Percentiles rank a stretch among this genome's conserved stretches.
Evolutionary conservation across 2,113 vertebrate species (phyloP).

Genomic region (Macroglossus sobrinus): DNA sequence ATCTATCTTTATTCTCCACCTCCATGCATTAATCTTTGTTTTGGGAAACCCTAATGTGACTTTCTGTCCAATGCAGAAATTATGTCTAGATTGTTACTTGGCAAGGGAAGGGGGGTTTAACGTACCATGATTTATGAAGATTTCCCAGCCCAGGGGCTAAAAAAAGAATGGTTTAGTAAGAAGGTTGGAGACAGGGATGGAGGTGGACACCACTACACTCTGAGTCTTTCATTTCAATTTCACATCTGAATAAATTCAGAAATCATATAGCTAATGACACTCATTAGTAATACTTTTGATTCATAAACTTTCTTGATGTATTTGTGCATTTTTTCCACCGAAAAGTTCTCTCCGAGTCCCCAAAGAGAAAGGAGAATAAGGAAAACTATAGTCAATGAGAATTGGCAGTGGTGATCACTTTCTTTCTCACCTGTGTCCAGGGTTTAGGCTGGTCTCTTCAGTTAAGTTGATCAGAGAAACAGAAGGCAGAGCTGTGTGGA

Average conservation of each 20-base stretch:
- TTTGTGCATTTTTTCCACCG: neutral
- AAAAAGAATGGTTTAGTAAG: neutral
- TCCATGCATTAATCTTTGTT: neutral
- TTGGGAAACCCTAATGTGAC: neutral
- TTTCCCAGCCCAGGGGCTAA: neutral
- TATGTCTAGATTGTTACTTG: neutral
- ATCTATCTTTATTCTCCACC: neutral
- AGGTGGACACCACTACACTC: rapidly evolving
- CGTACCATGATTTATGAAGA: neutral
- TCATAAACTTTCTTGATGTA: neutral
- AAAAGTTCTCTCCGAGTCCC: neutral
- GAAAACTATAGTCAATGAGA: neutral
- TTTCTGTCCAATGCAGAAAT: neutral
- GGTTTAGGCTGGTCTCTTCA: neutral
- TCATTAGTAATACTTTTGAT: neutral
- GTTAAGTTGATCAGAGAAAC: neutral
- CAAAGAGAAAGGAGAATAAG: neutral
- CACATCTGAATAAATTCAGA: neutral
- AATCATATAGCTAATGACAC: neutral
- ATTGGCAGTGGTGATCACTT: neutral
- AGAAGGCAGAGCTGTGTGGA: neutral
- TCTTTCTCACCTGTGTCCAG: neutral
- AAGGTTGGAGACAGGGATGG: neutral
- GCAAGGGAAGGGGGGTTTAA: neutral
- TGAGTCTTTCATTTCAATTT: neutral